Evolutionary conservation across 1,140 invertebrate genomes (phyloP).

Genomic region (Musca vetustissima): DNA sequence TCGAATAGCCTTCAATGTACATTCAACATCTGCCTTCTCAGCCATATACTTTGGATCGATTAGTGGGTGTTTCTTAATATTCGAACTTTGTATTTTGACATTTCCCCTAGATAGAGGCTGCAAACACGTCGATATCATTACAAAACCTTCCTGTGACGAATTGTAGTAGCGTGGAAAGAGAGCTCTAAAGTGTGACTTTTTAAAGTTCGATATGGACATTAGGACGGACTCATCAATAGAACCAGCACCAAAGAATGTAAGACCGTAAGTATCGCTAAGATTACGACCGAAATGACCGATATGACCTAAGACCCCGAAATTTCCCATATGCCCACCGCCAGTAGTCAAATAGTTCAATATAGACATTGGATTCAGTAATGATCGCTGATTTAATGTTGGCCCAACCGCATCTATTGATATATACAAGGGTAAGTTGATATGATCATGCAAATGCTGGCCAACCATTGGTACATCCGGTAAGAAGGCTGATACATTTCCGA

Average conservation of each 20-base stretch:
- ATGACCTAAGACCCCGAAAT: slow-evolving; percentile 64
- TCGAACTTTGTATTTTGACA: slow-evolving; percentile 60
- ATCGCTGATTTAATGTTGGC: slow-evolving; percentile 61
- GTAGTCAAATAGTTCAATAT: slow-evolving; percentile 65
- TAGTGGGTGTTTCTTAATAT: slow-evolving; percentile 63
- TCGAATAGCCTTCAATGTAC: slow-evolving; percentile 65
- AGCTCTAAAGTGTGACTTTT: slow-evolving; percentile 63
- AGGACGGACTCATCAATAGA: slow-evolving; percentile 67
- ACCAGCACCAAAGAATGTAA: slow-evolving; percentile 69
- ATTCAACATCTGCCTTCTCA: slow-evolving; percentile 62
- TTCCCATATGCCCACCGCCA: slow-evolving; percentile 60
- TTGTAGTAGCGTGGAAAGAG: slow-evolving; percentile 68
- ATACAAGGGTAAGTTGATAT: slow-evolving; percentile 70
- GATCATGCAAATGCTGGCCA: slow-evolving; percentile 71
- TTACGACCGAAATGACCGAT: slow-evolving; percentile 55
- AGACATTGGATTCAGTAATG: slow-evolving; percentile 61
- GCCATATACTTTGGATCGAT: slow-evolving; percentile 78
- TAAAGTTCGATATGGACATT: slow-evolving; percentile 68
- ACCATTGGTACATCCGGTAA: slow-evolving; percentile 59
- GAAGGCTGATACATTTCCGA: background rate
- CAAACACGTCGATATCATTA: slow-evolving; percentile 66
- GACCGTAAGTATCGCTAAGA: slow-evolving; percentile 48
- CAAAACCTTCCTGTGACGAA: slow-evolving; percentile 66
- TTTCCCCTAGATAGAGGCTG: slow-evolving; percentile 69
- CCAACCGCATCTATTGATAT: slow-evolving; percentile 65